Conservation (phyloP, 2,797 vertebrate species). For the Urocyon cinereoargenteus region DNA sequence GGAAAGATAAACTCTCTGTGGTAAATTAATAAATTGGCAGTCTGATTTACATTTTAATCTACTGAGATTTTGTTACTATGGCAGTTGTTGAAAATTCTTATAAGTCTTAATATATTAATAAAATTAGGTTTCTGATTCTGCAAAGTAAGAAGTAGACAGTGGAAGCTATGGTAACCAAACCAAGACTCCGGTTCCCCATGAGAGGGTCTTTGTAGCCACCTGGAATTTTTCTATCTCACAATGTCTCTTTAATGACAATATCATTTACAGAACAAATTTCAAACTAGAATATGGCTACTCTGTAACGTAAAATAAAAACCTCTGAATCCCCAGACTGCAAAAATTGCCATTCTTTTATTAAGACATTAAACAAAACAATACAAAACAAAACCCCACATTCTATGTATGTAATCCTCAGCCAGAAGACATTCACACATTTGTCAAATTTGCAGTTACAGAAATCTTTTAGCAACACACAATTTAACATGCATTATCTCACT, state of each 20-base stretch:
- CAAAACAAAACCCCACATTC: not conserved
- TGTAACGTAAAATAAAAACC: constrained; percentile 28
- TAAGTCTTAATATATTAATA: not conserved
- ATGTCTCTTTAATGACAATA: constrained; percentile 13
- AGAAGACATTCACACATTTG: not conserved
- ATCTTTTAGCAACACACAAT: constrained; percentile 9
- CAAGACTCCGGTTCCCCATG: not conserved
- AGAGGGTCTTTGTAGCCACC: not conserved
- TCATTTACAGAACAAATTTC: constrained; percentile 3
- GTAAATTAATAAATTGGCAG: constrained; percentile 1
- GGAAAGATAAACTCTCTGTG: not conserved
- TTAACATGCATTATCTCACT: constrained; percentile 7
- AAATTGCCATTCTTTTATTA: not conserved
- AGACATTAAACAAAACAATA: not conserved
- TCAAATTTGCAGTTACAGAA: constrained; percentile 59
- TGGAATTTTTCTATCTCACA: not conserved
- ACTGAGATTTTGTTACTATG: constrained; percentile 20
- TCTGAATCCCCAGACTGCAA: constrained; percentile 29
- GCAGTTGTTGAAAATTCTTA: constrained; percentile 11
- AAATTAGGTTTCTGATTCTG: constrained; percentile 20
- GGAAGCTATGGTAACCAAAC: constrained; percentile 14
- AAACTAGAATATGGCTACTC: constrained; percentile 28
- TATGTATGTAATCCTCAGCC: not conserved
- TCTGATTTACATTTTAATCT: constrained; percentile 40
- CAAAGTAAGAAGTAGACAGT: constrained; percentile 30